Percentiles rank a stretch among this genome's conserved stretches.
These are phyloP conservation scores for Bombus cullumanus DNA, from an alignment of 1,140 invertebrate genomes.

Conservation along the genomic window DNA sequence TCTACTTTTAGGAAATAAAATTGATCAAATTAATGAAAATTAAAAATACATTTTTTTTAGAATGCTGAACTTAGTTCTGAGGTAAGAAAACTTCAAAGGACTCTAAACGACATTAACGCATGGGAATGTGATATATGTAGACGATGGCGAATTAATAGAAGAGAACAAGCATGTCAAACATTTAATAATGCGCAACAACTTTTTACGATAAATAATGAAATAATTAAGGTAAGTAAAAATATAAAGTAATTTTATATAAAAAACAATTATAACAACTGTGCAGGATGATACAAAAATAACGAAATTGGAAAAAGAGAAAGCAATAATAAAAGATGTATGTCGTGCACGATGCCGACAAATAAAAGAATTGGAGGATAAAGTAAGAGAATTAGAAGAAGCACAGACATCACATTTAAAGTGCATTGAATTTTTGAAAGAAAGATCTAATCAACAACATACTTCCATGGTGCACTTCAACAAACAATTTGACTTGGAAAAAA, in stretches of 20 bases:
- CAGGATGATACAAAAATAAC: slow-evolving; percentile 66
- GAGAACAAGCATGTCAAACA: slow-evolving; percentile 69
- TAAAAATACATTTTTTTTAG: slow-evolving; percentile 49
- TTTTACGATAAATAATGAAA: slow-evolving; percentile 68
- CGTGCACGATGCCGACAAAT: slow-evolving; percentile 61
- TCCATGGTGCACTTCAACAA: background rate
- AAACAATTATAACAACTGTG: background rate
- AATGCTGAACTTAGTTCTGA: slow-evolving; percentile 64
- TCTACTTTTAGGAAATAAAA: background rate
- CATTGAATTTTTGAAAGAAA: slow-evolving; percentile 6
- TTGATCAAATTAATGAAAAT: background rate
- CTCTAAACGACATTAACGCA: slow-evolving; percentile 50
- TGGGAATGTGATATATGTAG: slow-evolving; percentile 73
- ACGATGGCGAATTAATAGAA: slow-evolving; percentile 62
- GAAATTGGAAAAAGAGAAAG: slow-evolving; percentile 71
- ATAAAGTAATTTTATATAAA: background rate
- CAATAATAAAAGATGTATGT: slow-evolving; percentile 71
- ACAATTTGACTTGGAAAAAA: slow-evolving; percentile 4
- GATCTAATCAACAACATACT: background rate
- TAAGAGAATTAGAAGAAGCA: slow-evolving; percentile 46
- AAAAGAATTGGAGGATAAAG: slow-evolving; percentile 58
- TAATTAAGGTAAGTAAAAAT: slow-evolving; percentile 69
- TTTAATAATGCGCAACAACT: slow-evolving; percentile 53
- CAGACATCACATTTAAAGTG: background rate
- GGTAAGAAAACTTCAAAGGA: slow-evolving; percentile 55